Percentiles rank a stretch among this genome's conserved stretches.
These are phyloP conservation scores for Pachyramphus minor DNA, from an alignment of 2,113 vertebrate genomes.

Conservation along the genomic window DNA sequence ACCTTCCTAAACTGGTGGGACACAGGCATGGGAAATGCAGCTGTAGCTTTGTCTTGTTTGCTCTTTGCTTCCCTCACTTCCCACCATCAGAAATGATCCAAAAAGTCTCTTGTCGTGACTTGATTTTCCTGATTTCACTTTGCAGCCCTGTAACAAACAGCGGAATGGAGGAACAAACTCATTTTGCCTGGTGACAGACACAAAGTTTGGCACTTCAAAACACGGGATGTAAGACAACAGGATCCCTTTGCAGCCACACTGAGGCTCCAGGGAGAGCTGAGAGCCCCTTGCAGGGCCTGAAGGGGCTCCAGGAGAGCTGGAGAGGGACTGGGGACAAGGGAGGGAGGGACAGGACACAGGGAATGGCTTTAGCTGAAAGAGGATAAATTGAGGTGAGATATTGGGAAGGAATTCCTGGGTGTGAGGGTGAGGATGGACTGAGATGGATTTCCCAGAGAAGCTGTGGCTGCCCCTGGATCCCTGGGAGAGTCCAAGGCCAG, in stretches of 20 bases:
- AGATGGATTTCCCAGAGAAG: no score
- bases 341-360: no score
- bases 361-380: no score
- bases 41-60: rapidly evolving
- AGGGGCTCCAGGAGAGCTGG: not conserved
- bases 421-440: no score
- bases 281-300: not conserved
- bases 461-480: no score
- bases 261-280: not conserved
- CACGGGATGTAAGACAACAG: not conserved
- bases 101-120: not conserved
- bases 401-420: no score
- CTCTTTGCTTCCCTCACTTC: not conserved
- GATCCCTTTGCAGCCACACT: not conserved
- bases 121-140: not conserved
- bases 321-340: no score
- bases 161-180: not conserved
- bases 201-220: not conserved
- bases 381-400: no score
- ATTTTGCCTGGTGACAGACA: not conserved
- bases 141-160: not conserved
- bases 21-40: not conserved
- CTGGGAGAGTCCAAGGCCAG: no score
- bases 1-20: not conserved
- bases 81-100: not conserved